Base-by-base conservation (phyloP, 1,140 invertebrate species). In the Luehdorfia chinensis region DNA sequence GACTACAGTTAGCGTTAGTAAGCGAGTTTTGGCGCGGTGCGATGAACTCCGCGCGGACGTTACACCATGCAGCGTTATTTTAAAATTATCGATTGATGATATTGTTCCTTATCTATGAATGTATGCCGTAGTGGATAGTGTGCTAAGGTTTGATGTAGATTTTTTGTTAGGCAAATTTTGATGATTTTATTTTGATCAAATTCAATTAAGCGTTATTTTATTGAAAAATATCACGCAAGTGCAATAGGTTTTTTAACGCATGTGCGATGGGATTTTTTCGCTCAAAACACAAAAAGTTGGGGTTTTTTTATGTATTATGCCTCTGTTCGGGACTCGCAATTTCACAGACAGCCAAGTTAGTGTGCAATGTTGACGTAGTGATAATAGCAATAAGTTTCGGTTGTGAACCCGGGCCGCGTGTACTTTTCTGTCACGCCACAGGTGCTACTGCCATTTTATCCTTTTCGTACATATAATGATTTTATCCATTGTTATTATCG, bases 61-160 rank as follows among this genome's bases (percentile, higher is more conserved):
- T n/a, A 37, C 16, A 16, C 15, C 34, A 45, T 16, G 50, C 59
- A 43, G 47, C 52, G 55, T 63, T 70, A 63, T 47, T 66, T 63
- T 67, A 70, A 60, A 59, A 60, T 70, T 79, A 75, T 75, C 71
- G 66, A 77, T 78, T 74, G 75, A 83, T 75, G 73, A 78, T 78
- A 76, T 86, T 83, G 79, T 84, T 86, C 79, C 81, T 83, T 84
- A 77, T 77, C 66, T 75, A 75, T 75, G 77, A 76, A 81, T 80
- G 83, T 84, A 86, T 84, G 79, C 83, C 60, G 83, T 86, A 84
- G 79, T 80, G 59, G 66, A 71, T 84, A 84, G 83, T 70, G 74
- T 83, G 79, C 77, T 85, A 81, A 85, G 75, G 81, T 86, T 86
- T 86, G 79, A 84, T 86, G 83, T 86, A 86, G 83, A 78, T 75